phyloP scores from a whole-genome alignment of 2,113 vertebrate genomes.

The Psittacula cyanocephala region DNA sequence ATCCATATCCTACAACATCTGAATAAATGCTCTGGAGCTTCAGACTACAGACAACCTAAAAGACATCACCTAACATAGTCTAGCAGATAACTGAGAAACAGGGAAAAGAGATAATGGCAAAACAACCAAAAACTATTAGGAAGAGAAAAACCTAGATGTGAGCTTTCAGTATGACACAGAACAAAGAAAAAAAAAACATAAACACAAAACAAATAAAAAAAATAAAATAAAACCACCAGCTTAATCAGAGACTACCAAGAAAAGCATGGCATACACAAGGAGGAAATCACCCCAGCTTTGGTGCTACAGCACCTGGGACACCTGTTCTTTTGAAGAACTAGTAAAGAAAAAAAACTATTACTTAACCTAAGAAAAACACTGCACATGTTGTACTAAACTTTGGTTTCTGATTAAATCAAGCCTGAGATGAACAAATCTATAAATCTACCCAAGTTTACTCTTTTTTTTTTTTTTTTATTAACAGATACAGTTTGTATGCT shows the following conservation, averaged over 20 bases:
- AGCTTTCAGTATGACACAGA: neutral
- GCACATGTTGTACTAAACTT: neutral
- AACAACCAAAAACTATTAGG: neutral
- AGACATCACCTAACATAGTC: neutral
- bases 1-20: neutral
- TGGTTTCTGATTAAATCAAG: neutral
- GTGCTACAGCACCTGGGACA: neutral
- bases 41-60: neutral
- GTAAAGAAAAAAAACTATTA: neutral
- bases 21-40: neutral
- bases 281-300: neutral
- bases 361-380: neutral
- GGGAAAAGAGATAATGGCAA: neutral
- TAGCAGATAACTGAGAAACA: neutral
- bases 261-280: neutral
- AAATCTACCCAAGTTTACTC: neutral
- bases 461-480: neutral
- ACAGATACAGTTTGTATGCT: neutral
- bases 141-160: neutral
- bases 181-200: neutral
- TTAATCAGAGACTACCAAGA: neutral
- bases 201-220: neutral
- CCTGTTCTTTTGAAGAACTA: neutral
- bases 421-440: neutral
- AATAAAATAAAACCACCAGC: neutral